A percentile compares a stretch with the other conserved stretches of the same genome.
These are phyloP conservation scores for Adelges cooleyi DNA, from an alignment of 1,140 invertebrate species.

Conservation along the genomic window DNA sequence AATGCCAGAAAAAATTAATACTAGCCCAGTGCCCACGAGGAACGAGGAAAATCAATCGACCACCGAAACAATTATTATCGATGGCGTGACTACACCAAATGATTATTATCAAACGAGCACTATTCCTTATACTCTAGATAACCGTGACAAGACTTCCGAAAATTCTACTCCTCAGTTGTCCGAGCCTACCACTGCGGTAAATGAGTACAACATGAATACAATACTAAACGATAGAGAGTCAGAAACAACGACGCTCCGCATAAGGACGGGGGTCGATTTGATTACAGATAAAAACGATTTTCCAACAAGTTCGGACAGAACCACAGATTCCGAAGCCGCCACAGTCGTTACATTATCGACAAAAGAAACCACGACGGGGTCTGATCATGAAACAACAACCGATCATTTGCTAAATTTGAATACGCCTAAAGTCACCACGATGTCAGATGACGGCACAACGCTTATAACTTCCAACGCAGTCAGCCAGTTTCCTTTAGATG, in stretches of 20 bases:
- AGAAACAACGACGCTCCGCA: background rate
- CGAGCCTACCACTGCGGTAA: background rate
- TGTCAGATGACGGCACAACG: no score
- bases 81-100: background rate
- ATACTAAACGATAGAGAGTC: background rate
- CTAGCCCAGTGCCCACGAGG: background rate
- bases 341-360: no score
- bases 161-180: background rate
- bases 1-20: background rate
- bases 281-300: background rate
- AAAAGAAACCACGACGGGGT: background rate
- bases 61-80: background rate
- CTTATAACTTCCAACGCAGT: no score
- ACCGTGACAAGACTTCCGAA: background rate
- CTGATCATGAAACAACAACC: background rate
- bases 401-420: no score
- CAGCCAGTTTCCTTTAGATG: no score
- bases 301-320: no score
- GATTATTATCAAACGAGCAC: background rate
- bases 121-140: background rate
- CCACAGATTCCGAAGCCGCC: no score
- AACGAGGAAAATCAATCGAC: background rate
- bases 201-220: no score
- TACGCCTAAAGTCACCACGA: no score
- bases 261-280: background rate